Conservation (phyloP, 1,140 invertebrate species). For the Polypedilum pembai region DNA sequence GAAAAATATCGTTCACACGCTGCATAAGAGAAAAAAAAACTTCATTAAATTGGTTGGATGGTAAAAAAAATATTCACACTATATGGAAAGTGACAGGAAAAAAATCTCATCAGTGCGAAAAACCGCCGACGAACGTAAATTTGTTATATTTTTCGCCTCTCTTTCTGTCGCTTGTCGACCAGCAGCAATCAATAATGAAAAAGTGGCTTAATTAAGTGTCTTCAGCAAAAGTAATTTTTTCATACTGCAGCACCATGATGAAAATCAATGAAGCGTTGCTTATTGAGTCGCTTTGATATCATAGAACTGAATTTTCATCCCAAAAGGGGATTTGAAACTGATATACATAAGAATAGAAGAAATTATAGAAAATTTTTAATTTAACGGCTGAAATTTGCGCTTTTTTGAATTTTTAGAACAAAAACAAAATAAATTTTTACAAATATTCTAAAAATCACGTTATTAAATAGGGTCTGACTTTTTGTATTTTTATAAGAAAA, state of each 20-base stretch:
- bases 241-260: neutral
- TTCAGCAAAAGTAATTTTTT: neutral
- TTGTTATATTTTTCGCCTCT: neutral
- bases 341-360: neutral
- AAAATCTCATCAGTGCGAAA: conserved; percentile 24
- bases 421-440: too few species aligned
- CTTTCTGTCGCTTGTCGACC: too few species aligned
- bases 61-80: conserved; percentile 4
- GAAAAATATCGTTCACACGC: conserved; percentile 11
- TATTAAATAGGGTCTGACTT: too few species aligned
- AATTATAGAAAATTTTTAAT: too few species aligned
- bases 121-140: conserved; percentile 16
- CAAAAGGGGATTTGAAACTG: neutral
- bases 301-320: neutral
- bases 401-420: too few species aligned
- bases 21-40: neutral
- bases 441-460: too few species aligned
- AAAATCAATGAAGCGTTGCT: neutral
- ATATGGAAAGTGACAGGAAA: neutral
- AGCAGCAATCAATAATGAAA: conserved; percentile 27
- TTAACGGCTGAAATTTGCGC: too few species aligned
- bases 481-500: too few species aligned
- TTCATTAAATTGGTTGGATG: neutral
- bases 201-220: conserved; percentile 28
- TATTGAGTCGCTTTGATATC: neutral